Base-by-base conservation (phyloP, 2,113 vertebrate species). In the Glareola pratincola region DNA sequence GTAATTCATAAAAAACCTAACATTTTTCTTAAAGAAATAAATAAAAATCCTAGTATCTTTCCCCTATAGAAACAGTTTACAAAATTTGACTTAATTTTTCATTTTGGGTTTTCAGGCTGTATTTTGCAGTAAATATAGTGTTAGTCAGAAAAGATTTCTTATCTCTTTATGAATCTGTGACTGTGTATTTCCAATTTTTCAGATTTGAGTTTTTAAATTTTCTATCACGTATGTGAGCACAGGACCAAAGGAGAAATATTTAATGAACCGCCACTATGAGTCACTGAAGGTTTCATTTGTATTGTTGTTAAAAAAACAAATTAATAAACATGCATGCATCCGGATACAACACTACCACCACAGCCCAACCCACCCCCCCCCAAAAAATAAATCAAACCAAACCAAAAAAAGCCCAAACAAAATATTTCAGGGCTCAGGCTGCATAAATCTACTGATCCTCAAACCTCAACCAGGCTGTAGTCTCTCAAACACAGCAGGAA, bases 301-400 rank as follows among this genome's bases (percentile, higher is more conserved):
- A 27, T 17, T 21, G 5, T 32, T 80, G 27, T 50, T 63, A 66
- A 79, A 54, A 47, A 41, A 10, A 3, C 1, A 30, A 53, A 39
- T 20, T 13, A 50, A 17, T 26, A n/a, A 66, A 37, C 14, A 51
- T 0, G 0, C 7, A 29, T 30, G n/a, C 16, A 67, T n/a, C 6
- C 9, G 47, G 47, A 24, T 20, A 17, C n/a, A 59, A 22, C 47
- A 48, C 47, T 20, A 18, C 43, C 19, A 19, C 43, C 45, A 47
- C 20, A 41, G 10, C 45, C 8, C 8, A 19, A 8, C 6, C 13
- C 9, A 5, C 4, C 2, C 4, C 14, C 4, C 14, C 3, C 7
- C 15, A 3, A 29, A 43, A 78, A 24, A 24, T 5, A 6, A 32
- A 34, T 8, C 29, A n/a, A 22, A 9, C 7, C 21, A 14, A 57